Evolutionary conservation across 2,113 vertebrate species (phyloP).

Genomic region (Nestor notabilis): DNA sequence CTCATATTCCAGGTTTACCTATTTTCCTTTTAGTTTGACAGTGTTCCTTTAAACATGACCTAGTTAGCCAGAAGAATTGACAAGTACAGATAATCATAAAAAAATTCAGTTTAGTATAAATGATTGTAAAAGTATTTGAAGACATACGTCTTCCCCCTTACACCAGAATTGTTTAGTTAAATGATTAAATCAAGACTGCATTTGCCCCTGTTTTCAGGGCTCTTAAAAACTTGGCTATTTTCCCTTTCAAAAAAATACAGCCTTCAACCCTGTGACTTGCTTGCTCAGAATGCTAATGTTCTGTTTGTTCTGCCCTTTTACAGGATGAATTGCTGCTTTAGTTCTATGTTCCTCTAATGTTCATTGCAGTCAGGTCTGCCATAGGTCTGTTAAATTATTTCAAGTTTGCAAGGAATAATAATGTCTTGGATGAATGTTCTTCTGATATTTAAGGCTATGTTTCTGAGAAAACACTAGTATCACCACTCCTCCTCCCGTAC

Average conservation of each 20-base stretch:
- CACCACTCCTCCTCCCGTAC: not conserved
- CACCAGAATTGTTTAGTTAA: not conserved
- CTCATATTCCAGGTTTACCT: not conserved
- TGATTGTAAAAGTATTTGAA: not conserved
- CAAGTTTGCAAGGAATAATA: not conserved
- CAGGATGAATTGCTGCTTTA: not conserved
- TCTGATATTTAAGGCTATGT: not conserved
- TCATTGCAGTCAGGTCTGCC: not conserved
- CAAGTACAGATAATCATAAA: not conserved
- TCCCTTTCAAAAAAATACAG: not conserved
- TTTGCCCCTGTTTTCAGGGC: not conserved
- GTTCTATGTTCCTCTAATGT: not conserved
- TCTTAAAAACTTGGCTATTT: not conserved
- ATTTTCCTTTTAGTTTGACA: not conserved
- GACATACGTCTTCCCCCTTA: not conserved
- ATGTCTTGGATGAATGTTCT: not conserved
- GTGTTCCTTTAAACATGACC: not conserved
- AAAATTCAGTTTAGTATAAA: not conserved
- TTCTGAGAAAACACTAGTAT: conserved; percentile 3
- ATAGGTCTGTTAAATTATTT: not conserved
- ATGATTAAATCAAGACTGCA: not conserved
- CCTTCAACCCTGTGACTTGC: not conserved
- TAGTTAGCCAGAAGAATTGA: not conserved
- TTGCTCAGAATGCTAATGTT: not conserved
- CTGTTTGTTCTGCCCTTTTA: not conserved